Percentiles rank a stretch among this genome's conserved stretches.
phyloP scores from a whole-genome alignment of 1,140 invertebrate genomes.

The Portunus trituberculatus region DNA sequence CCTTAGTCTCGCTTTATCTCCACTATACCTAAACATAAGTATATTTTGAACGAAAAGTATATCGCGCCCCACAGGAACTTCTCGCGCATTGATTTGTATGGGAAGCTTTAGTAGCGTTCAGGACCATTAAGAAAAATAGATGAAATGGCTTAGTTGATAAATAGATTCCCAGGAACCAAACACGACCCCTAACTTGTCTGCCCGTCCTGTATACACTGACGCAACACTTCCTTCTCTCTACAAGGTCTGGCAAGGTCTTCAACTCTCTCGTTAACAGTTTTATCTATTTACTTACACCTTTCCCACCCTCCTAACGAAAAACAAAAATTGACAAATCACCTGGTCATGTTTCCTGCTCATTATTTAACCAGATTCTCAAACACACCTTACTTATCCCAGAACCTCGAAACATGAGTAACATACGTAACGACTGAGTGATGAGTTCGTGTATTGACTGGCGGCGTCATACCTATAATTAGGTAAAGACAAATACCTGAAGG shows the following conservation, averaged over 20 bases:
- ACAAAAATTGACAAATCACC: too few species aligned
- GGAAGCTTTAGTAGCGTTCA: background rate
- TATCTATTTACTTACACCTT: background rate
- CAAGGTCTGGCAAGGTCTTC: conserved; percentile 1
- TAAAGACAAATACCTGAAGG: background rate
- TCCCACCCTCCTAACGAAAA: too few species aligned
- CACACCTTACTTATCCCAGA: too few species aligned
- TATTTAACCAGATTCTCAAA: too few species aligned
- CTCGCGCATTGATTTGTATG: background rate
- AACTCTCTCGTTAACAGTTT: conserved; percentile 10
- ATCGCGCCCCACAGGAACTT: background rate
- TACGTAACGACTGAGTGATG: background rate
- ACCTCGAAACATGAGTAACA: too few species aligned
- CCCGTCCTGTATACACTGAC: background rate
- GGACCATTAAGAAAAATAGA: background rate
- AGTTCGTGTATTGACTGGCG: background rate
- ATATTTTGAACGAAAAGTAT: background rate
- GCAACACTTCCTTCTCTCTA: background rate
- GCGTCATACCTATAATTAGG: background rate
- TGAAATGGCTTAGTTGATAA: background rate
- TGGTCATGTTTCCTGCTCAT: too few species aligned
- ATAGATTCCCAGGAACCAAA: background rate
- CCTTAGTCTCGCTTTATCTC: background rate
- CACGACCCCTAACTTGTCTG: background rate
- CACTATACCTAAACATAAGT: background rate